Percentiles rank a stretch among this genome's conserved stretches.
phyloP scores from a whole-genome alignment of 2,797 vertebrate genomes.

The Balearica regulorum region DNA sequence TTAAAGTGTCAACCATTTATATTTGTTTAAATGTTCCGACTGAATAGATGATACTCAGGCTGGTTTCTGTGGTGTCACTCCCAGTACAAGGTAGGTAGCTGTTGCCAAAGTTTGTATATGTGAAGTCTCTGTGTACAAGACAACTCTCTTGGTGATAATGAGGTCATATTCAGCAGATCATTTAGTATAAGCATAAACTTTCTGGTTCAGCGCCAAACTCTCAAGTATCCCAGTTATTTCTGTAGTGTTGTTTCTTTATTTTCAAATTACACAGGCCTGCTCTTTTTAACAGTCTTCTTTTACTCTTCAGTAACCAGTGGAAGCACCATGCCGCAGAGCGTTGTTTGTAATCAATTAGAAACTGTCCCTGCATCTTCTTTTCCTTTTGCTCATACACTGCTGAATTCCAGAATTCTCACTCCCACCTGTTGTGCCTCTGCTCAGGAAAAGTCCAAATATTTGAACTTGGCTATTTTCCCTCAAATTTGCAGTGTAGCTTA shows the following conservation, averaged over 20 bases:
- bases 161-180: neutral
- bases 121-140: neutral
- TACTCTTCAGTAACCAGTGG: neutral
- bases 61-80: neutral
- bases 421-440: neutral
- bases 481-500: neutral
- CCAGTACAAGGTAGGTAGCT: neutral
- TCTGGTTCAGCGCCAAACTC: neutral
- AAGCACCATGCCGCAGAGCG: neutral
- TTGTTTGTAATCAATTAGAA: neutral
- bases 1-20: neutral
- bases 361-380: neutral
- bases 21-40: neutral
- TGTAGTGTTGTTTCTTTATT: neutral
- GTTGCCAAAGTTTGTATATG: neutral
- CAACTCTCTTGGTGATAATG: neutral
- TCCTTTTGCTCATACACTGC: neutral
- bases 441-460: neutral
- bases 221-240: neutral
- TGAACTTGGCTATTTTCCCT: neutral
- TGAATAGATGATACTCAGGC: neutral
- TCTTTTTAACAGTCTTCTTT: neutral
- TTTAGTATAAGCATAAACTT: neutral
- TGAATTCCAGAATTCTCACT: neutral
- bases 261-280: neutral